Evolutionary conservation across 2,113 vertebrate genomes (phyloP).

Genomic region (Mellivora capensis): DNA sequence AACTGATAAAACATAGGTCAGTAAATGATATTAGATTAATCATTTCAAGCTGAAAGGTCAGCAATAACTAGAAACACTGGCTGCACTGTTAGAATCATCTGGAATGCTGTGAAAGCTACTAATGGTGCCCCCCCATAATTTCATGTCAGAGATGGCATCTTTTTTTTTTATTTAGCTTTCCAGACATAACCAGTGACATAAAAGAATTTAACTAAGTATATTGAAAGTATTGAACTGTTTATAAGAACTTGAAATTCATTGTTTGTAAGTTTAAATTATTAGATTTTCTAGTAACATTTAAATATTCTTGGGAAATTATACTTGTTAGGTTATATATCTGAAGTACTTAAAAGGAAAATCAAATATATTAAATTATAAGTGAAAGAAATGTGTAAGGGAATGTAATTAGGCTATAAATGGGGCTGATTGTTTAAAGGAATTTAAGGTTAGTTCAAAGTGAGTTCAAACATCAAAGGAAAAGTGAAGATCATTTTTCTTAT

Average conservation of each 20-base stretch:
- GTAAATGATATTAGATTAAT: background rate
- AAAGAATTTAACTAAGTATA: slow-evolving; percentile 2
- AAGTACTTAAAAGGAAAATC: slow-evolving; percentile 62
- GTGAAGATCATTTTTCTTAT: slow-evolving; percentile 26
- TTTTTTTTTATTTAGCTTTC: background rate
- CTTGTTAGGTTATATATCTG: slow-evolving; percentile 44
- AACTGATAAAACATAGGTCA: background rate
- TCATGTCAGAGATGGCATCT: background rate
- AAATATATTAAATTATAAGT: slow-evolving; percentile 56
- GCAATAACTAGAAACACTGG: background rate
- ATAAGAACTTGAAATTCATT: slow-evolving; percentile 34
- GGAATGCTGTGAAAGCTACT: background rate
- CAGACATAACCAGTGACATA: background rate
- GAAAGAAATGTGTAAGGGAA: slow-evolving; percentile 42
- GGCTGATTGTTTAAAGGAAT: slow-evolving; percentile 27
- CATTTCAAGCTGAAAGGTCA: background rate
- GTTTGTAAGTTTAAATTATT: slow-evolving; percentile 39
- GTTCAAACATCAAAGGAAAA: slow-evolving; percentile 51
- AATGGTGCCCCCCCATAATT: background rate
- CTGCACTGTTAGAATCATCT: background rate
- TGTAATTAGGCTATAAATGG: slow-evolving; percentile 50
- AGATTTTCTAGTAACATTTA: slow-evolving; percentile 49
- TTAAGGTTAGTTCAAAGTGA: slow-evolving; percentile 20
- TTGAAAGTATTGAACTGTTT: slow-evolving; percentile 20
- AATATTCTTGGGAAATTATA: slow-evolving; percentile 39